A percentile compares a stretch with the other conserved stretches of the same genome.
Evolutionary conservation across 2,113 vertebrate species (phyloP).

Genomic region (Scomber colias): DNA sequence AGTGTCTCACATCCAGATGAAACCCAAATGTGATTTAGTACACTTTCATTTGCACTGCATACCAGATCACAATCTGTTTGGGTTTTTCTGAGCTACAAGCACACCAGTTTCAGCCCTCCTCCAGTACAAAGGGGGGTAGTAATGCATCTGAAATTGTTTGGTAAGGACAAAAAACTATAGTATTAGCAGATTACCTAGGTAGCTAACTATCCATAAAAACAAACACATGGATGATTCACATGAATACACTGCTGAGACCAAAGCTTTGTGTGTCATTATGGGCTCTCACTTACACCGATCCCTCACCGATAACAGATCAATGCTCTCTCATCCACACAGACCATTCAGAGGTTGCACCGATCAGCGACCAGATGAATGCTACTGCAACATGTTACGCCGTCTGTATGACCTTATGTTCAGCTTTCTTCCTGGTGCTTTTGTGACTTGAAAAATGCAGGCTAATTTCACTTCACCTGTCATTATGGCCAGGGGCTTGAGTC

Average conservation of each 20-base stretch:
- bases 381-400: background rate
- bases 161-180: background rate
- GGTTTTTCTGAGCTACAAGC: background rate
- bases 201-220: background rate
- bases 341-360: background rate
- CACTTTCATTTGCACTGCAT: background rate
- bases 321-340: background rate
- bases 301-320: background rate
- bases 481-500: too few species aligned
- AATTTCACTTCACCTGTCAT: conserved; percentile 8
- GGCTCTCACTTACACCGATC: background rate
- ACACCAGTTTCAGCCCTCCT: background rate
- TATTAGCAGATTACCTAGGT: background rate
- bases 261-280: too few species aligned
- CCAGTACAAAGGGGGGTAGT: background rate
- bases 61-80: background rate
- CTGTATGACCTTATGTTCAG: conserved; percentile 1
- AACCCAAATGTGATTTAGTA: conserved; percentile 13
- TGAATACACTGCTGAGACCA: too few species aligned
- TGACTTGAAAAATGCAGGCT: conserved; percentile 23
- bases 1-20: background rate
- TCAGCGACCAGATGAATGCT: conserved; percentile 17
- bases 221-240: background rate
- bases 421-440: conserved; percentile 35
- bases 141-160: background rate